Conservation (phyloP, 1,140 invertebrate genomes). For the Microplitis mediator region DNA sequence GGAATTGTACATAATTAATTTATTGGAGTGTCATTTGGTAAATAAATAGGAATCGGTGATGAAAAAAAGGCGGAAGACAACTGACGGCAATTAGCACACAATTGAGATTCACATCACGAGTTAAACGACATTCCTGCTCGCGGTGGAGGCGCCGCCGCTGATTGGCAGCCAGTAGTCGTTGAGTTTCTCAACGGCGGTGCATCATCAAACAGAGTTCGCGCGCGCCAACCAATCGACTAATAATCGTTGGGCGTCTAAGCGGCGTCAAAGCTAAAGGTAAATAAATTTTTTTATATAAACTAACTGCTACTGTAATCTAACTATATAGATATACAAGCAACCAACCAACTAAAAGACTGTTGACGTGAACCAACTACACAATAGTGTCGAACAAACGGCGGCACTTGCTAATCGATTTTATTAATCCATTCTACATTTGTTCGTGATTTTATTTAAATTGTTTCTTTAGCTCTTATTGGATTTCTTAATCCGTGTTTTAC, state of each 20-base stretch:
- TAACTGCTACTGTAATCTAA: neutral
- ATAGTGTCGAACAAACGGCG: too few relatives aligned
- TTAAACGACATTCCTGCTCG: constrained; percentile 37
- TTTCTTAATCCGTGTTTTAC: too few relatives aligned
- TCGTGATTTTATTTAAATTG: too few relatives aligned
- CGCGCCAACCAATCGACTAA: constrained; percentile 18
- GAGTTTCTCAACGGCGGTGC: constrained; percentile 12
- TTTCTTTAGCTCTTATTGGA: too few relatives aligned
- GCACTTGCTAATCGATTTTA: constrained; percentile 1
- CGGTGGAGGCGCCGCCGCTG: constrained; percentile 41
- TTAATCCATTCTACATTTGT: too few relatives aligned
- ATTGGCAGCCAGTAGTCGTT: constrained; percentile 40
- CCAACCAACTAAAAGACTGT: too few relatives aligned
- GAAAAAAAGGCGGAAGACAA: constrained; percentile 13
- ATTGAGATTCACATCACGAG: constrained; percentile 42
- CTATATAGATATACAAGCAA: too few relatives aligned
- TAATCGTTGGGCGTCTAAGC: neutral
- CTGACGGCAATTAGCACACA: constrained; percentile 46
- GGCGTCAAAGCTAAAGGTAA: neutral
- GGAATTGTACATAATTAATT: neutral
- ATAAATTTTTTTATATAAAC: neutral
- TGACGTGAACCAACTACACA: too few relatives aligned
- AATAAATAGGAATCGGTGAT: constrained; percentile 24
- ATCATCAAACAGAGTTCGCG: constrained; percentile 27
- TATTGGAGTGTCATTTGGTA: neutral